A percentile compares a stretch with the other conserved stretches of the same genome.
Conservation (phyloP, 2,888 invertebrate genomes). For the Copidosoma aretas region DNA sequence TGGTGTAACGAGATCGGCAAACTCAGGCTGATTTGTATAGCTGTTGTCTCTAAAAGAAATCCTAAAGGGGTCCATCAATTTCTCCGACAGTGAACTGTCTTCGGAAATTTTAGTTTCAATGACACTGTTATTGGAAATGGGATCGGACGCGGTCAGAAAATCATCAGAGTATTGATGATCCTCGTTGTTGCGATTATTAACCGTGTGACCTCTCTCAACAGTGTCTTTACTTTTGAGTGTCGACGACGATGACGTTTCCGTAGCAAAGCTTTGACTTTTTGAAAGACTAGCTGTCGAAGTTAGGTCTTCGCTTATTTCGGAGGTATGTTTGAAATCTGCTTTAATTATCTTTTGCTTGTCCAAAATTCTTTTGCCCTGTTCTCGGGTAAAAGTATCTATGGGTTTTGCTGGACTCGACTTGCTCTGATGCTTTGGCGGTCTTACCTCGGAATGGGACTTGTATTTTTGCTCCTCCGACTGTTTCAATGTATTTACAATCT, state of each 20-base stretch:
- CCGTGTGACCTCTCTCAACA: conserved; percentile 42
- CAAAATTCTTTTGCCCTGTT: conserved; percentile 45
- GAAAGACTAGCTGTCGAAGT: conserved; percentile 45
- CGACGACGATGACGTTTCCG: conserved; percentile 39
- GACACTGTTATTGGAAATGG: conserved; percentile 35
- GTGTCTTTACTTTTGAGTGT: conserved; percentile 45
- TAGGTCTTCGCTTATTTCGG: conserved; percentile 51
- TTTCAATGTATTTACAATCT: conserved; percentile 43
- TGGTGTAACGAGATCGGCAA: conserved; percentile 56
- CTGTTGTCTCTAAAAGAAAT: conserved; percentile 58
- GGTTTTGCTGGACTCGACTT: conserved; percentile 40
- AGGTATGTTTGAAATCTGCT: conserved; percentile 46
- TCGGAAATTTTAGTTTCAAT: conserved; percentile 46
- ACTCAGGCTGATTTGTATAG: conserved; percentile 55
- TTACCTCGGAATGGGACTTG: conserved; percentile 41
- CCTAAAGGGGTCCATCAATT: conserved; percentile 53
- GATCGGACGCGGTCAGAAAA: conserved; percentile 31
- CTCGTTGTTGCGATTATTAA: conserved; percentile 38
- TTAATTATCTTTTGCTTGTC: conserved; percentile 52
- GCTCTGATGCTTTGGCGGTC: conserved; percentile 37
- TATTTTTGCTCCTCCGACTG: conserved; percentile 51
- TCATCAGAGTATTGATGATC: conserved; percentile 42
- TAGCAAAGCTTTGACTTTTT: conserved; percentile 43
- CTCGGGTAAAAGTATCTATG: conserved; percentile 34
- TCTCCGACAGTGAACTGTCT: conserved; percentile 48